These are phyloP conservation scores for Lucilia cuprina DNA, from an alignment of 1,140 invertebrate species.

Conservation along the genomic window DNA sequence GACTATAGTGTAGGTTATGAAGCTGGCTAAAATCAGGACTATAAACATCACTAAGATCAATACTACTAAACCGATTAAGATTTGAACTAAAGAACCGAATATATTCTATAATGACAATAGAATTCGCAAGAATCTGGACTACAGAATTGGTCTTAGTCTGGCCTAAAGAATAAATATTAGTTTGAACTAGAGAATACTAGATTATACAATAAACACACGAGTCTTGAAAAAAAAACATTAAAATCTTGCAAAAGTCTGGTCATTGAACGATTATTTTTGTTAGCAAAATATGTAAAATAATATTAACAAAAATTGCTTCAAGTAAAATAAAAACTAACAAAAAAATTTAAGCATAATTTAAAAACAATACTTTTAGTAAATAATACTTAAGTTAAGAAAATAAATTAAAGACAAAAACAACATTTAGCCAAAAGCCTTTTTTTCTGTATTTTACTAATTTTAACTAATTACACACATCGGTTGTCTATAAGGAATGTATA, in stretches of 20 bases:
- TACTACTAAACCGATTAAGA: no score
- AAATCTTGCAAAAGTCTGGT: background rate
- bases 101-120: no score
- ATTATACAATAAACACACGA: no score
- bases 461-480: slow-evolving; percentile 14
- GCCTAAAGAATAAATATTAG: no score
- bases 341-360: background rate
- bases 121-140: no score
- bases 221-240: no score
- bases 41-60: no score
- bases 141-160: no score
- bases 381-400: background rate
- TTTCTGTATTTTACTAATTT: background rate
- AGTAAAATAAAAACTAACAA: background rate
- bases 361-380: background rate
- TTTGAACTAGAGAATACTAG: no score
- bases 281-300: background rate
- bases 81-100: no score
- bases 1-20: no score
- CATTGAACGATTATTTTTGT: slow-evolving; percentile 1
- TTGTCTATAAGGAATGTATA: background rate
- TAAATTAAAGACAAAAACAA: background rate
- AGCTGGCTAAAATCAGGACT: no score
- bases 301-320: background rate
- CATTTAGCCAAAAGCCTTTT: background rate